Conservation (phyloP, 2,888 invertebrate species). For the Sphinx pinastri region DNA sequence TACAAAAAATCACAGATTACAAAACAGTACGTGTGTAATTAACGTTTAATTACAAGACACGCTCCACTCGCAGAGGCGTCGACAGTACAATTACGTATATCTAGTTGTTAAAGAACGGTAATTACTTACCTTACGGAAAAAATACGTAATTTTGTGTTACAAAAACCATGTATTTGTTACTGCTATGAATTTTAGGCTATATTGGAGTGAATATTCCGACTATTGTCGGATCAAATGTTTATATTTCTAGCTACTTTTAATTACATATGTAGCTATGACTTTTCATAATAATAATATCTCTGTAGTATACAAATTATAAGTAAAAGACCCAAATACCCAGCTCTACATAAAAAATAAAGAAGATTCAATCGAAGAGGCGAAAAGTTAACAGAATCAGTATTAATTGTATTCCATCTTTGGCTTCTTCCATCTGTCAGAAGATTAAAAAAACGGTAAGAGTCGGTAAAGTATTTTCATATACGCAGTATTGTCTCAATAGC, state of each 20-base stretch:
- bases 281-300: too few relatives aligned
- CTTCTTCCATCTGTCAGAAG: too few relatives aligned
- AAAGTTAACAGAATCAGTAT: too few relatives aligned
- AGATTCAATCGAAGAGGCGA: too few relatives aligned
- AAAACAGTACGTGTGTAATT: slow-evolving; percentile 22
- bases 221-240: not conserved
- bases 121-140: slow-evolving; percentile 15
- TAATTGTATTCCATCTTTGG: too few relatives aligned
- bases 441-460: too few relatives aligned
- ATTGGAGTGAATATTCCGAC: not conserved
- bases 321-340: too few relatives aligned
- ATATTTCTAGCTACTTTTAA: not conserved
- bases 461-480: too few relatives aligned
- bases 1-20: slow-evolving; percentile 21
- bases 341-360: too few relatives aligned
- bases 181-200: not conserved
- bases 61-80: slow-evolving; percentile 19
- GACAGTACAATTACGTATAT: slow-evolving; percentile 19
- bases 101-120: slow-evolving; percentile 14
- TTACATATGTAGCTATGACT: not conserved
- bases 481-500: too few relatives aligned
- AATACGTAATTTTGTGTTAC: slow-evolving; percentile 18
- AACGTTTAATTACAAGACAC: slow-evolving; percentile 21
- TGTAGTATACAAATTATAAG: too few relatives aligned
- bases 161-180: slow-evolving; percentile 8